Evolutionary conservation across 1,140 invertebrate species (phyloP).

Genomic region (Paraescarpia echinospica): DNA sequence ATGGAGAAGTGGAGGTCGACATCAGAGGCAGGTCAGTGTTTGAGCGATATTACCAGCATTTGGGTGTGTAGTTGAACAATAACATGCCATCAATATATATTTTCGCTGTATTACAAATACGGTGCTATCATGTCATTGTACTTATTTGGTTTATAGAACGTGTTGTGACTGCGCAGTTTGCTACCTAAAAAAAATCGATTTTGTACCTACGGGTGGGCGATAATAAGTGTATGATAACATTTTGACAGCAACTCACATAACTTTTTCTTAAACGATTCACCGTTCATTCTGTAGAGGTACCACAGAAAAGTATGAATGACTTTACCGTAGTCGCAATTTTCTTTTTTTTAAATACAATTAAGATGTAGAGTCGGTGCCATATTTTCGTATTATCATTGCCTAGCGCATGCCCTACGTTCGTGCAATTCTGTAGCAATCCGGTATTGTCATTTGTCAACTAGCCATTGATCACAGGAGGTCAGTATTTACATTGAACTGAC

Average conservation of each 20-base stretch:
- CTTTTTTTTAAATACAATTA: no score
- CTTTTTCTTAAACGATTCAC: background rate
- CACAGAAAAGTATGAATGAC: no score
- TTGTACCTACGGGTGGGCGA: background rate
- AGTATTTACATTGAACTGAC: no score
- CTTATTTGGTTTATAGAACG: background rate
- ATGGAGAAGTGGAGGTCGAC: background rate
- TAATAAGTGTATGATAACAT: background rate
- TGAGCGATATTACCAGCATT: background rate
- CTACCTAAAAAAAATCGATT: background rate
- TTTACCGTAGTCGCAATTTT: no score
- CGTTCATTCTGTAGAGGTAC: background rate
- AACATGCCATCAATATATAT: background rate
- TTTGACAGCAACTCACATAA: background rate
- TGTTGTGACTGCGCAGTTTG: background rate
- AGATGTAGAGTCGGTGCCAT: no score
- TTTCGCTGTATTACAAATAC: background rate
- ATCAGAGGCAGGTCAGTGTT: background rate
- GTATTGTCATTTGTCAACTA: no score
- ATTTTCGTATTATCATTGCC: no score
- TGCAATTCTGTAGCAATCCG: no score
- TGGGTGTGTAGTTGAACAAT: background rate
- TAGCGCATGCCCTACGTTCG: no score
- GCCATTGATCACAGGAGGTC: no score
- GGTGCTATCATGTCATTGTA: background rate